Percentiles rank a stretch among this genome's conserved stretches.
Evolutionary conservation across 2,113 vertebrate species (phyloP).

Genomic region (Syngnathus typhle): DNA sequence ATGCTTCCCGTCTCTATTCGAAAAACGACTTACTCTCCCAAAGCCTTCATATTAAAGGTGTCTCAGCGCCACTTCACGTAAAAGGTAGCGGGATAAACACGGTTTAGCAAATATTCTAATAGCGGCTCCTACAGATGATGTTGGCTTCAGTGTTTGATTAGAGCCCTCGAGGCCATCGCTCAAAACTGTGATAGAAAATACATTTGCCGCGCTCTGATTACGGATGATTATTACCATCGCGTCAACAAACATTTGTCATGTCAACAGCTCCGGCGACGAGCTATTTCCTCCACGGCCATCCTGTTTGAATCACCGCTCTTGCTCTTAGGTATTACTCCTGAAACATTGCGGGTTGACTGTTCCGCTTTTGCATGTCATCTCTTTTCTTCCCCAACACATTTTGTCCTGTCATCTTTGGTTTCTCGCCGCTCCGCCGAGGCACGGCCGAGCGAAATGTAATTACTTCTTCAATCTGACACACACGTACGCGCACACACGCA

Average conservation of each 20-base stretch:
- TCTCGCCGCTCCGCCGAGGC: constrained; percentile 12
- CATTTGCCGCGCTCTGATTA: constrained; percentile 65
- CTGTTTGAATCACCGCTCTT: constrained; percentile 48
- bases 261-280: constrained; percentile 50
- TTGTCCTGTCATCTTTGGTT: constrained; percentile 17
- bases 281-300: constrained; percentile 52
- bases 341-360: constrained; percentile 17
- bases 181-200: constrained; percentile 60
- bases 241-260: constrained; percentile 68
- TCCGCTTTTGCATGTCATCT: constrained; percentile 28
- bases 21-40: constrained; percentile 39
- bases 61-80: constrained; percentile 36
- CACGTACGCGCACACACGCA: neutral
- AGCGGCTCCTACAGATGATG: constrained; percentile 55
- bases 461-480: constrained; percentile 4
- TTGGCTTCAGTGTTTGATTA: constrained; percentile 61
- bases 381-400: neutral
- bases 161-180: constrained; percentile 57
- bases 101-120: constrained; percentile 64
- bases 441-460: neutral
- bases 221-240: constrained; percentile 66
- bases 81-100: constrained; percentile 48
- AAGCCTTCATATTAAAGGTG: constrained; percentile 40
- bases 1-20: constrained; percentile 47
- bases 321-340: constrained; percentile 32